A percentile compares a stretch with the other conserved stretches of the same genome.
These are phyloP conservation scores for Neosilurus hyrtlii DNA, from an alignment of 2,797 vertebrate genomes.

Conservation along the genomic window DNA sequence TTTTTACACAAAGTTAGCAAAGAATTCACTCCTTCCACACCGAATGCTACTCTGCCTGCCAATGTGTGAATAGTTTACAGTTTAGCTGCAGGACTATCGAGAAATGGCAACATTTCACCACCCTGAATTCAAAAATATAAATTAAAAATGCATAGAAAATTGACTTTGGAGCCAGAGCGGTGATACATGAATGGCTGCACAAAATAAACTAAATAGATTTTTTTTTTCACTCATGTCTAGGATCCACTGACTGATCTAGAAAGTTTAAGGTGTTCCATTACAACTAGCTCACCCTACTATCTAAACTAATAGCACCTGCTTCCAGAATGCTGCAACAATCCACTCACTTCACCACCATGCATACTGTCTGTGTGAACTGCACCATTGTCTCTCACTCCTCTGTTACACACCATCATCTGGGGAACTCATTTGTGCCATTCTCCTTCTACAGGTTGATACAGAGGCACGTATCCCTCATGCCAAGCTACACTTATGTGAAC, in stretches of 20 bases:
- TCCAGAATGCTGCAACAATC: background rate
- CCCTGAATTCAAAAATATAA: too few relatives aligned
- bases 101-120: too few relatives aligned
- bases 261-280: background rate
- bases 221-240: too few relatives aligned
- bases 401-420: conserved; percentile 10
- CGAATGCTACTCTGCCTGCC: too few relatives aligned
- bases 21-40: too few relatives aligned
- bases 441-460: conserved; percentile 17
- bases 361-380: conserved; percentile 22
- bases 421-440: conserved; percentile 30
- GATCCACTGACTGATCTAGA: background rate
- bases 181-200: too few relatives aligned
- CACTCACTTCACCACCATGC: background rate
- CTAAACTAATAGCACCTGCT: background rate
- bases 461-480: background rate
- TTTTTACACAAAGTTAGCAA: too few relatives aligned
- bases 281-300: background rate
- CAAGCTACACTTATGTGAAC: background rate
- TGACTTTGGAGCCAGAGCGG: too few relatives aligned
- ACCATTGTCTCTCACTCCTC: background rate
- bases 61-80: too few relatives aligned
- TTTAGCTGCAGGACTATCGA: too few relatives aligned
- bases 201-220: too few relatives aligned
- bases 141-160: too few relatives aligned